These are phyloP conservation scores for Trematocara marginatum DNA, from an alignment of 2,113 vertebrate genomes.

Conservation along the genomic window DNA sequence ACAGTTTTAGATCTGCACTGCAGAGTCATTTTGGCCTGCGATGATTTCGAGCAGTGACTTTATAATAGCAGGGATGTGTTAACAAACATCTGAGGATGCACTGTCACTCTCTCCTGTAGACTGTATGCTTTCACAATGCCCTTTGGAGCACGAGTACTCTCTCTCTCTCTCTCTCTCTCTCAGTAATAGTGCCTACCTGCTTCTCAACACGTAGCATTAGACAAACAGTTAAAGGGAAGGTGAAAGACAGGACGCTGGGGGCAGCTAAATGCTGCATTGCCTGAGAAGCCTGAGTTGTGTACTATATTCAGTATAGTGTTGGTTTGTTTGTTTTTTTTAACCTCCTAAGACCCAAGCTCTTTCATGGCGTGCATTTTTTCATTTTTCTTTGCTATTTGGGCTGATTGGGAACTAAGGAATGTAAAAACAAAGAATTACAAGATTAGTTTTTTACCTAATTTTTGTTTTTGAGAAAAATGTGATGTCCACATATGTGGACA, in stretches of 20 bases:
- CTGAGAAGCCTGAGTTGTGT: not conserved
- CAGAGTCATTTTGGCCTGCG: not conserved
- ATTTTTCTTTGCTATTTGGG: not conserved
- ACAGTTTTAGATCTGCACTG: not conserved
- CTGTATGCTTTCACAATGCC: not conserved
- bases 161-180: not conserved
- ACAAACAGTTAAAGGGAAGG: not conserved
- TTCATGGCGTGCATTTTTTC: rapidly evolving
- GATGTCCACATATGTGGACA: not conserved
- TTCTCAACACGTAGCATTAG: not conserved
- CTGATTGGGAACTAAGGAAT: not conserved
- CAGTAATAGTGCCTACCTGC: not conserved
- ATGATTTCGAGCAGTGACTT: not conserved
- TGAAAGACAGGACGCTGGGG: not conserved
- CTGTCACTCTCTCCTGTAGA: not conserved
- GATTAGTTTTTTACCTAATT: not conserved
- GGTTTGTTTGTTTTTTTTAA: not conserved
- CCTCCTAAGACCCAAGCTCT: not conserved
- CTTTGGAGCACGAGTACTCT: not conserved
- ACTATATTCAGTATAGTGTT: not conserved
- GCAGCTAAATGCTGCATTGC: not conserved
- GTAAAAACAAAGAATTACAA: not conserved
- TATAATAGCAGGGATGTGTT: not conserved
- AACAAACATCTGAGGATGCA: not conserved
- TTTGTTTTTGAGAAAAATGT: not conserved